These are phyloP conservation scores for Pantherophis alleghaniensis DNA, from an alignment of 2,797 vertebrate species.

Conservation along the genomic window DNA sequence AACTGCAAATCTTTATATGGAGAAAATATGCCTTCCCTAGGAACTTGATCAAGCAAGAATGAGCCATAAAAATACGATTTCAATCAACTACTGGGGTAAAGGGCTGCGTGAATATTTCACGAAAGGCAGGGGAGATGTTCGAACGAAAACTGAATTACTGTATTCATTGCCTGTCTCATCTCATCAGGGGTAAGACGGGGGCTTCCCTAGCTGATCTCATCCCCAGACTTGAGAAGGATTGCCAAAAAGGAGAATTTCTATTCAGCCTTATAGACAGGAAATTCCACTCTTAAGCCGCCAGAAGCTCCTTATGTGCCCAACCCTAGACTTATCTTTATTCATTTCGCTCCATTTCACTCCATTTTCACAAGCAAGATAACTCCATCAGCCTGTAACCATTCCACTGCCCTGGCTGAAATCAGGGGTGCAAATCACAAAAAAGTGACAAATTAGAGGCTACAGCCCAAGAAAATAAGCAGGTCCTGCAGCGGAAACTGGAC, in stretches of 20 bases:
- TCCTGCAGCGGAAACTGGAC: no score
- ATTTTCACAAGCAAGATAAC: background rate
- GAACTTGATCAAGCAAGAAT: slow-evolving; percentile 1
- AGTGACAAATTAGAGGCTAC: background rate
- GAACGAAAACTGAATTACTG: background rate
- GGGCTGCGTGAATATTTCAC: background rate
- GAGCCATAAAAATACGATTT: background rate
- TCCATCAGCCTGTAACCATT: background rate
- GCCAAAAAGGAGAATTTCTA: background rate
- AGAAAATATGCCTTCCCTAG: background rate
- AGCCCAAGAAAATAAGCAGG: background rate
- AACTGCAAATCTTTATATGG: slow-evolving; percentile 4
- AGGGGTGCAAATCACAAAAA: background rate
- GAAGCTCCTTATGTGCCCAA: background rate
- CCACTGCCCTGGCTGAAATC: background rate
- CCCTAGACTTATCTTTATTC: background rate
- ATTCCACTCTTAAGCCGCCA: slow-evolving; percentile 8
- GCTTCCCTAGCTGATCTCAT: slow-evolving; percentile 4
- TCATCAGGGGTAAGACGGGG: background rate
- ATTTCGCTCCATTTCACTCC: background rate
- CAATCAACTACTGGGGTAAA: background rate
- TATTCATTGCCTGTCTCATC: background rate
- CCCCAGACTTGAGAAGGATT: background rate
- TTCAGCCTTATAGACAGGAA: background rate
- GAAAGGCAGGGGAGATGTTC: background rate